Evolutionary conservation across 2,888 invertebrate genomes (phyloP), one percentile per base, ranked within the genome.

Genomic region (Sinodicranocentrus sp.): DNA sequence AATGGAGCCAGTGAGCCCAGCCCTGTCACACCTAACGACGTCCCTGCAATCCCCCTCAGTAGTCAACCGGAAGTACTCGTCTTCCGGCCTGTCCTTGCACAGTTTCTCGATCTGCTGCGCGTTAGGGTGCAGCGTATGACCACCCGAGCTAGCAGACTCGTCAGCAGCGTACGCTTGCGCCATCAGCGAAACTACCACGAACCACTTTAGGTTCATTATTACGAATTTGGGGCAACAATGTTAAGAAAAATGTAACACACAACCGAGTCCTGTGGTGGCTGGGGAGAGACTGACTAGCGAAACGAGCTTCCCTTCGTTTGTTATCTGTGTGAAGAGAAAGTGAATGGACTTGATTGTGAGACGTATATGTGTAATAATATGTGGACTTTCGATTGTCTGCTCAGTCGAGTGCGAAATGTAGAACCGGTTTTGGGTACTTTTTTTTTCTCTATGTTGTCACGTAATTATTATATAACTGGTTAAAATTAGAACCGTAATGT

Each of bases 11-110:
- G 94, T 95, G 92, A 96, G 95, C 90, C 94, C 95, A 90, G 96
- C 96, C 92, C 94, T 94, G 94, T 97, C 97, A 92, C 97, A 97
- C 95, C 97, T 96, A 90, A 97, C 97, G 89, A 97, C 97, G 91
- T 97, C 97, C 89, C 97, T 94, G 91, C 97, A 97, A 91, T 97
- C 97, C 86, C 95, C 94, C 26, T 96, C 96, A 71, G 94, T 93
- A 88, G 94, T 93, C 89, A 97, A 92, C 88, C 97, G 94, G 93
- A 97, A 97, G 92, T 97, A 97, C 91, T 97, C 97, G 90, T 97
- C 97, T 19, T 95, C 95, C 2, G 97, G 96, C 89, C 97, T 93
- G 90, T 95, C 95, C 88, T 95, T 94, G 91, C 97, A 97, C 71
- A 96, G 93, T 91, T 96, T 95, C 89, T 97, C 97, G 2, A 96